Conservation (phyloP, 2,113 vertebrate species). For the Apodemus sylvaticus region DNA sequence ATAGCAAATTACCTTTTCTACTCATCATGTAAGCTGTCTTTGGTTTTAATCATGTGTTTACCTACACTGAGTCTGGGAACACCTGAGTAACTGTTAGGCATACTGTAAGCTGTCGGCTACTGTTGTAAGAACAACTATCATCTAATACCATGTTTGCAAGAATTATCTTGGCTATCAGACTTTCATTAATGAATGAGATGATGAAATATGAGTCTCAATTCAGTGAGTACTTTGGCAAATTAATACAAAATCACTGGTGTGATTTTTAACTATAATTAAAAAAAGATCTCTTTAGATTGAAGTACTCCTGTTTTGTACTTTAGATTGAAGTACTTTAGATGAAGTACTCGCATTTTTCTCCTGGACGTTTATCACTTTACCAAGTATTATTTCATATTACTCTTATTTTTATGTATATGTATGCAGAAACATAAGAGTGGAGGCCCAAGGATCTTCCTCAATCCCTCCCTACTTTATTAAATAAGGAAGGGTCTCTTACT, state of each 20-base stretch:
- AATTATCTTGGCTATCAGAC: neutral
- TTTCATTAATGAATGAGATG: neutral
- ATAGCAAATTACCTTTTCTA: constrained; percentile 7
- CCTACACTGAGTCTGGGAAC: neutral
- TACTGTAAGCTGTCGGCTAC: neutral
- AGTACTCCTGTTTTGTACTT: neutral
- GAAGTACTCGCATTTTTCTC: neutral
- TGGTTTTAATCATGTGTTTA: neutral
- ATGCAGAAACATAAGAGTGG: neutral
- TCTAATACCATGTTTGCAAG: neutral
- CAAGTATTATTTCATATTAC: neutral
- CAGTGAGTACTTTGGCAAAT: constrained; percentile 29
- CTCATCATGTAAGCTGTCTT: neutral
- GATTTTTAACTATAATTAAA: neutral
- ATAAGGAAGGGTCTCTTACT: neutral
- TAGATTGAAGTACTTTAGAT: neutral
- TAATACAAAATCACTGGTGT: neutral
- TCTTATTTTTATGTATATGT: neutral
- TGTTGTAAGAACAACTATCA: neutral
- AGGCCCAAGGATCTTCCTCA: neutral
- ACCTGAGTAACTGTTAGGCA: neutral
- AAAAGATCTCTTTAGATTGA: neutral
- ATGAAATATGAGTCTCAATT: neutral
- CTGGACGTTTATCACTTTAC: neutral
- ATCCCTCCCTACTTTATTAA: neutral